phyloP scores from a whole-genome alignment of 2,113 vertebrate genomes.

The Galeopterus variegatus region DNA sequence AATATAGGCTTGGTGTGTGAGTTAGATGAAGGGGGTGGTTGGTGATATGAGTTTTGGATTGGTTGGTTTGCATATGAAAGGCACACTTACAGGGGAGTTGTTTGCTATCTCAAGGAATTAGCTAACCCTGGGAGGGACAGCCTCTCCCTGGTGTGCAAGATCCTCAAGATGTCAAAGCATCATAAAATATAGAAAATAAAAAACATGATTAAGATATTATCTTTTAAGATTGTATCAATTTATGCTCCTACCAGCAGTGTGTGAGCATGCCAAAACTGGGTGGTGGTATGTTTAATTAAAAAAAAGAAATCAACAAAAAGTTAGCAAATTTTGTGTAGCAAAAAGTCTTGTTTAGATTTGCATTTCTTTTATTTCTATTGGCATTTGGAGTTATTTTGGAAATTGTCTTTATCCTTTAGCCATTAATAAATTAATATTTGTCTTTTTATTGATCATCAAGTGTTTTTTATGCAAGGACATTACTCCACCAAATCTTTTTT shows the following conservation, averaged over 20 bases:
- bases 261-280: neutral
- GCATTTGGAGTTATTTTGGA: neutral
- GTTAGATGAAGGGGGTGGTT: neutral
- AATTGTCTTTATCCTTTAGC: neutral
- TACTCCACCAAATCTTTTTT: neutral
- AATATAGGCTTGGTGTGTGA: neutral
- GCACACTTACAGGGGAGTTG: neutral
- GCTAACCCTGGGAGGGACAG: neutral
- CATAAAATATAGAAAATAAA: neutral
- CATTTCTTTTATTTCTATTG: conserved; percentile 26
- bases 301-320: neutral
- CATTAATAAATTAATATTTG: neutral
- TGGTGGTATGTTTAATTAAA: neutral
- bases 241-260: neutral
- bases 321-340: conserved; percentile 29
- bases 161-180: neutral
- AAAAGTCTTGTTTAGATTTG: conserved; percentile 23
- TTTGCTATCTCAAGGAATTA: neutral
- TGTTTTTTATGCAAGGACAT: too few species aligned
- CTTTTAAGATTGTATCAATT: neutral
- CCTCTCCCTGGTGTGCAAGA: neutral
- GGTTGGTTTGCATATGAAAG: neutral
- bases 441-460: neutral
- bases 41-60: neutral
- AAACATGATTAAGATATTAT: neutral